Evolutionary conservation across 2,888 invertebrate species (phyloP), one percentile per base, ranked within the genome.

Genomic region (Amphipyra tragopoginis): DNA sequence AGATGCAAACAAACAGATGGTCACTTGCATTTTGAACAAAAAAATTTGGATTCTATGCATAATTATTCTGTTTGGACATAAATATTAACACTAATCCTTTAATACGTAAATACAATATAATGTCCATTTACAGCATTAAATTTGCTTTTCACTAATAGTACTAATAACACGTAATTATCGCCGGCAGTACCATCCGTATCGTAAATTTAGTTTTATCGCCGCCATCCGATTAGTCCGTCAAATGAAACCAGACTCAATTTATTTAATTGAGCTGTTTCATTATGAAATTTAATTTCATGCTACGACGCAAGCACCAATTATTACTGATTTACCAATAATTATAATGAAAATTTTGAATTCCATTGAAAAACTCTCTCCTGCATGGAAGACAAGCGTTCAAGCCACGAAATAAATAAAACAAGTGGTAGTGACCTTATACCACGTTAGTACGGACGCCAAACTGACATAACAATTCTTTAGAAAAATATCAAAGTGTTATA

Each of bases 211-310:
- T 49, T 49, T 9, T 42, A 71, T 38, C 38, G 8, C 55, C 39
- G 26, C 53, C 40, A 43, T 75, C 54, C 65, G 65, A 63, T 53
- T 61, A 47, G 42, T 45, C 45, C 76, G 65, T 71, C 76, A 71
- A 75, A 56, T 55, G 47, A 75, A 75, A 75, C 54, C 29, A 42
- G 55, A 15, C 39, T 8, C 45, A 26, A 69, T 66, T 40, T 8
- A 13, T 45, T 29, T 63, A 75, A 70, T 70, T 53, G 39, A 45
- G 29, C 42, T 60, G 60, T 69, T 50, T 50, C 11, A 45, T 33
- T 51, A 6, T 14, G 29, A 52, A 70, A 55, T n/a, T 71, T 55
- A 55, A 54, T 63, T 49, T 33, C 11, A 14, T 33, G 29, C 40
- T 15, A 38, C 10, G 14, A 7, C 7, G 29, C 29, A 1, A 1